Evolutionary conservation across 2,888 invertebrate species (phyloP), one percentile per base, ranked within the genome.

Genomic region (Acanthosepion lycidas): DNA sequence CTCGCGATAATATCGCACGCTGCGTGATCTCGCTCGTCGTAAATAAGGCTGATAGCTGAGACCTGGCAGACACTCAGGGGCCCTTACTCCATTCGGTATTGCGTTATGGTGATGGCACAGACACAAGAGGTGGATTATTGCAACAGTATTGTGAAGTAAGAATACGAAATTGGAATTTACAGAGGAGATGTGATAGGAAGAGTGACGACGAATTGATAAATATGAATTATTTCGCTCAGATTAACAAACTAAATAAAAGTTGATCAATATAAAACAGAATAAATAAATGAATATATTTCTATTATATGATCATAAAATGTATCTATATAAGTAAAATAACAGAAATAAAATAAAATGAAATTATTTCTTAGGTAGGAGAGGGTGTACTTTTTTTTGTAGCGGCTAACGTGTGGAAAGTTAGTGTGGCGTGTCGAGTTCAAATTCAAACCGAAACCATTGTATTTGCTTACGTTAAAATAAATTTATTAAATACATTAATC

Each of bases 11-110:
- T 78, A 78, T n/a, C 78, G 78, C 15, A 12, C 78, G 78, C 78
- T 78, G n/a, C 78, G 78, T 78, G 78, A 78, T 78, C 78, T 78
- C 78, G 12, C 78, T 78, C 78, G 78, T 78, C 78, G n/a, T 78
- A 78, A 78, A 78, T 78, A 78, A 78, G n/a, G 78, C n/a, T 33
- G 78, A 78, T 78, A 78, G n/a, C 78, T 18, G n/a, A 78, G 78
- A 78, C 78, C 78, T 78, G 78, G n/a, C 78, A 78, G 78, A 78
- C 78, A 78, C 78, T n/a, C 78, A n/a, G 78, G 78, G 78, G 33
- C 78, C 78, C 78, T n/a, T n/a, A 5, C n/a, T 78, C n/a, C 23
- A 78, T 33, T 18, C 15, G 8, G 33, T 78, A 78, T 33, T 78
- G 78, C 78, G n/a, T 12, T 33, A 33, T 6, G 18, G 64, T 3